phyloP scores from a whole-genome alignment of 2,797 vertebrate species.

The Graptemys geographica region DNA sequence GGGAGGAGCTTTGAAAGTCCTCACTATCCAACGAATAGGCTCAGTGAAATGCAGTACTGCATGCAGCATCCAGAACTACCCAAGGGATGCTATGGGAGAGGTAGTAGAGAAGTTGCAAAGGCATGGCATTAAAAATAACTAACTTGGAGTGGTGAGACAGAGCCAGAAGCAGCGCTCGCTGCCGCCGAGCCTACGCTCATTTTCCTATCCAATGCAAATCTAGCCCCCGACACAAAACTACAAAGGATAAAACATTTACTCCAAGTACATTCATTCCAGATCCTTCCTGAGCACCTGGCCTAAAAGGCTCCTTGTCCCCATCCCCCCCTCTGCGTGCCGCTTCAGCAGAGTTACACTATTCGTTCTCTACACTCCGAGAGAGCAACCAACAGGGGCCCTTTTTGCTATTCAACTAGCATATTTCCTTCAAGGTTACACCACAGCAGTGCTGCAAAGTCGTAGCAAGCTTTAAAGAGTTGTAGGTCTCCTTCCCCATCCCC shows the following conservation, averaged over 20 bases:
- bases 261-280: neutral
- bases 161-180: fast-evolving
- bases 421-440: neutral
- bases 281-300: neutral
- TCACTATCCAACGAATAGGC: neutral
- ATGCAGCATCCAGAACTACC: neutral
- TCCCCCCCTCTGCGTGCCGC: neutral
- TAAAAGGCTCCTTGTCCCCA: neutral
- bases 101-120: constrained; percentile 48
- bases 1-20: constrained; percentile 3
- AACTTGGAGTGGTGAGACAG: neutral
- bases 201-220: neutral
- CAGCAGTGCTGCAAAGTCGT: neutral
- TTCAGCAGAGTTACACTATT: neutral
- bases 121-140: neutral
- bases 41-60: neutral
- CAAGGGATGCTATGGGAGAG: constrained; percentile 27
- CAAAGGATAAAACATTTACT: neutral
- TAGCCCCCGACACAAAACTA: neutral
- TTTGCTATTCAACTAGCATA: neutral
- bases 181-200: neutral
- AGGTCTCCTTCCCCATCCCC: neutral
- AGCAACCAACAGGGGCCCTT: fast-evolving
- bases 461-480: fast-evolving
- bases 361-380: neutral